Evolutionary conservation across 2,113 vertebrate species (phyloP).

Genomic region (Nansenia antarctica): DNA sequence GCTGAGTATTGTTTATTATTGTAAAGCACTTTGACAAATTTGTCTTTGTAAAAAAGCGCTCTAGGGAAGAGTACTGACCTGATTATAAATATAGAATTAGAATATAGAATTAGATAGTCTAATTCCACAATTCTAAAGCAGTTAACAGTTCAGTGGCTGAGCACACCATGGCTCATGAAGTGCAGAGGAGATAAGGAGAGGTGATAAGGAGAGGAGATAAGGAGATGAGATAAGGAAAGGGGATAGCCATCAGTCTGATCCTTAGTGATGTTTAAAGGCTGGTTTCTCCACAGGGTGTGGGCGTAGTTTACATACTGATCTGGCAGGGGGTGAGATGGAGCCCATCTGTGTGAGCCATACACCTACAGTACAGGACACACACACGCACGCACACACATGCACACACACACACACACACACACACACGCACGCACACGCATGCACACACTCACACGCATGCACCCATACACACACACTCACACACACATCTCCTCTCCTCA

Average conservation of each 20-base stretch:
- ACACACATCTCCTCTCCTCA: neutral
- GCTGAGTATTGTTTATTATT: too few relatives aligned
- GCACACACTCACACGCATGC: neutral
- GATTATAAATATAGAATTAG: too few relatives aligned
- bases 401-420: neutral
- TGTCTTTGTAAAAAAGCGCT: too few relatives aligned
- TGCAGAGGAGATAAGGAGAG: neutral
- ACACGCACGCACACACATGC: neutral
- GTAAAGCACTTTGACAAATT: too few relatives aligned
- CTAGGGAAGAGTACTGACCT: too few relatives aligned
- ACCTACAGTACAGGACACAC: neutral
- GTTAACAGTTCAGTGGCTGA: neutral
- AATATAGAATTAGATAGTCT: too few relatives aligned
- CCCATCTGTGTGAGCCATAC: neutral
- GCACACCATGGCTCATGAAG: neutral
- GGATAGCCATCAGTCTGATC: neutral
- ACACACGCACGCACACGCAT: neutral
- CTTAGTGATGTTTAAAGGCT: neutral
- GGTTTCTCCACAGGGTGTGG: neutral
- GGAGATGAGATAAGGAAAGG: conserved; percentile 1
- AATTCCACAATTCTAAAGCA: neutral
- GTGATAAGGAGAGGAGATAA: neutral
- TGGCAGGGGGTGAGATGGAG: neutral
- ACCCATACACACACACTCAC: neutral
- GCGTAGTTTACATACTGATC: neutral